Percentiles rank a stretch among this genome's conserved stretches.
phyloP scores from a whole-genome alignment of 1,140 invertebrate genomes.

The Pristionchus pacificus region DNA sequence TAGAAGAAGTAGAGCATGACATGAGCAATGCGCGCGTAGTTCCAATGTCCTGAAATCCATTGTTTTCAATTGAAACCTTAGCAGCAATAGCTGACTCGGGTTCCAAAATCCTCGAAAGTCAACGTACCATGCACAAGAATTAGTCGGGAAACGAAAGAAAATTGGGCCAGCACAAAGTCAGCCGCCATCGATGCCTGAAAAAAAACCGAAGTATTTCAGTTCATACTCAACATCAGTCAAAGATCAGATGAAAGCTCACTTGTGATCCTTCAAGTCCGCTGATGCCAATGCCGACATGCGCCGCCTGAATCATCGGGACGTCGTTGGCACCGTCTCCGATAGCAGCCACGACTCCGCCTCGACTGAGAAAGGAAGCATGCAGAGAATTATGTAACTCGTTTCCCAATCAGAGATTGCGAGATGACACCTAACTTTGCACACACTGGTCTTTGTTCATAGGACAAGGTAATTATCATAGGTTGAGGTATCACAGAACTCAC shows the following conservation, averaged over 20 bases:
- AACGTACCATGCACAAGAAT: constrained; percentile 90
- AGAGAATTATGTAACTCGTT: background rate
- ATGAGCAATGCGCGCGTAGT: constrained; percentile 85
- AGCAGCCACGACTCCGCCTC: constrained; percentile 76
- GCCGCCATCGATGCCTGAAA: constrained; percentile 87
- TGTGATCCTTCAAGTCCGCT: constrained; percentile 43
- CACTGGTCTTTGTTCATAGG: background rate
- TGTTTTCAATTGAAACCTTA: too few species aligned
- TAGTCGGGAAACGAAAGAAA: constrained; percentile 85
- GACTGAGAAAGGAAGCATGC: background rate
- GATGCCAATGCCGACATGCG: constrained; percentile 79
- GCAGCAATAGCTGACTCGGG: too few species aligned
- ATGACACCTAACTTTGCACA: background rate
- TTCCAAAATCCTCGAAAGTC: too few species aligned
- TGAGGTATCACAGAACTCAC: constrained; percentile 64
- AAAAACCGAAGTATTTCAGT: background rate
- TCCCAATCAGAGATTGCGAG: constrained; percentile 50
- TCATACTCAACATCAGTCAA: too few species aligned
- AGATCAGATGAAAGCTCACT: background rate
- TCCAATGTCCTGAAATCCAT: too few species aligned
- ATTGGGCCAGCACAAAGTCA: constrained; percentile 94
- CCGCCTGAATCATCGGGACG: constrained; percentile 98
- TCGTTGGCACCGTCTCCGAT: constrained; percentile 98
- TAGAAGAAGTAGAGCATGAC: constrained; percentile 97
- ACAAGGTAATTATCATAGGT: background rate